phyloP scores from a whole-genome alignment of 2,888 invertebrate species.

The Caenorhabditis virilis region DNA sequence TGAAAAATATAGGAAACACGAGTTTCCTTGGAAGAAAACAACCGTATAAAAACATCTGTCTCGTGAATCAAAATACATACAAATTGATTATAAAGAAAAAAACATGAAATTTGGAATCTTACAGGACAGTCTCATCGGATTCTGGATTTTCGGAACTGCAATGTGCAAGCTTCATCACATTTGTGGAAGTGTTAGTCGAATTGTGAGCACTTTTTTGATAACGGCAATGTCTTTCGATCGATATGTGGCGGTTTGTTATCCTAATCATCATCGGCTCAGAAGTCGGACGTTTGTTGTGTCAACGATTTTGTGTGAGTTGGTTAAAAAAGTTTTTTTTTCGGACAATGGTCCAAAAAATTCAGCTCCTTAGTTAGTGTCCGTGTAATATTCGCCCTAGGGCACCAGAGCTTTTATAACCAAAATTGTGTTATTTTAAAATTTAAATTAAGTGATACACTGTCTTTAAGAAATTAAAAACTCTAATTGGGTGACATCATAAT shows the following conservation, averaged over 20 bases:
- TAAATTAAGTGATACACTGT: too few relatives aligned
- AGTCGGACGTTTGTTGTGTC: slow-evolving; percentile 58
- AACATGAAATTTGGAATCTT: background rate
- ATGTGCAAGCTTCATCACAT: slow-evolving; percentile 64
- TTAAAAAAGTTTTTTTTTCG: too few relatives aligned
- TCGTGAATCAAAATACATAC: too few relatives aligned
- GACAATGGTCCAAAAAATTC: too few relatives aligned
- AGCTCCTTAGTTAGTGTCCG: too few relatives aligned
- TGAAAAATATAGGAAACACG: background rate
- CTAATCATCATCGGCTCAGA: slow-evolving; percentile 55
- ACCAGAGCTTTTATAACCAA: too few relatives aligned
- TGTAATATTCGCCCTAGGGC: too few relatives aligned
- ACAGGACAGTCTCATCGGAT: slow-evolving; percentile 65
- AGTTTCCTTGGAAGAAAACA: background rate
- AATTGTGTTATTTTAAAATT: too few relatives aligned
- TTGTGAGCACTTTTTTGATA: slow-evolving; percentile 65
- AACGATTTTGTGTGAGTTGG: slow-evolving; percentile 47
- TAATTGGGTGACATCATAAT: too few relatives aligned
- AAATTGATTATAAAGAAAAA: background rate
- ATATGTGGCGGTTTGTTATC: slow-evolving; percentile 65
- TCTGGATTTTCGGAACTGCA: slow-evolving; percentile 66
- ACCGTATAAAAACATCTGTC: too few relatives aligned
- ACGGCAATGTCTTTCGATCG: slow-evolving; percentile 67
- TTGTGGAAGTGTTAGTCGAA: slow-evolving; percentile 62
- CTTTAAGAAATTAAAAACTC: background rate